These are phyloP conservation scores for Mormyrus hasselquistii DNA, from an alignment of 2,797 vertebrate species.

Conservation along the genomic window DNA sequence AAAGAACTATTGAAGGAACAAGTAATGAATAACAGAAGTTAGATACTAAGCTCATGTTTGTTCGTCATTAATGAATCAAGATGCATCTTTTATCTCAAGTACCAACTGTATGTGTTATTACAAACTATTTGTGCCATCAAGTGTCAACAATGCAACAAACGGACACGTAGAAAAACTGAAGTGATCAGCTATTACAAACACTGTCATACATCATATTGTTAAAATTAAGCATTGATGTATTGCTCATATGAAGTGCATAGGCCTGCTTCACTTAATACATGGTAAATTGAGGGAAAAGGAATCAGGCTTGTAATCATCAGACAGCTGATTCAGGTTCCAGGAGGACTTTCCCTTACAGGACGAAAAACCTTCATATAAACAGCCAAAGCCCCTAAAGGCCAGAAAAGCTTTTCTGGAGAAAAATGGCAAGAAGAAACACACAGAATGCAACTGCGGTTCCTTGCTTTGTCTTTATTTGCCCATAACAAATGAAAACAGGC, in stretches of 20 bases:
- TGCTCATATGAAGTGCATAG: not conserved
- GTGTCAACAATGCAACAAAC: not conserved
- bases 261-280: not conserved
- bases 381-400: not conserved
- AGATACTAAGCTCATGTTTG: not conserved
- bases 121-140: not conserved
- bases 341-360: not conserved
- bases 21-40: not conserved
- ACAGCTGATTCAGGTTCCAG: not conserved
- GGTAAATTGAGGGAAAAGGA: not conserved
- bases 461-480: constrained; percentile 4
- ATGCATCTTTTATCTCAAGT: not conserved
- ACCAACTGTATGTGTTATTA: not conserved
- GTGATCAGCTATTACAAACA: not conserved
- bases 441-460: not conserved
- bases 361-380: not conserved
- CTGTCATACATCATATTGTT: not conserved
- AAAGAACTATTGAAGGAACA: not conserved
- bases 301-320: not conserved
- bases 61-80: not conserved
- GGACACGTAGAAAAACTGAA: not conserved
- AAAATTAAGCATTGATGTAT: not conserved
- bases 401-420: not conserved
- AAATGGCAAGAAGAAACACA: not conserved
- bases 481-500: not conserved